phyloP scores from a whole-genome alignment of 1,140 invertebrate species.

The Drosophila cardini region DNA sequence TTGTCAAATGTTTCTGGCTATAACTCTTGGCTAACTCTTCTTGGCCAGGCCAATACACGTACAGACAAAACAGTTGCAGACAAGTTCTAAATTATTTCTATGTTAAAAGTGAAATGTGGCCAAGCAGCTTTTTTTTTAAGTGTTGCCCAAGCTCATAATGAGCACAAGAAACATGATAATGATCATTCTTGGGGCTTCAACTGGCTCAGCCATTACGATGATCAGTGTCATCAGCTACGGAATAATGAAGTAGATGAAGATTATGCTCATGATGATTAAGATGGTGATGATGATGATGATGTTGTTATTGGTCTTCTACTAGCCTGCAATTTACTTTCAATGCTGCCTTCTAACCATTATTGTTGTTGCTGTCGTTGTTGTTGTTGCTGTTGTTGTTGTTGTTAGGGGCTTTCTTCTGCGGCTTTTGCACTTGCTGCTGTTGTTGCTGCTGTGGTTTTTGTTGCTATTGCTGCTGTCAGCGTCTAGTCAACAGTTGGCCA shows the following conservation, averaged over 20 bases:
- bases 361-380: slow-evolving; percentile 35
- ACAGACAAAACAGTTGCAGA: slow-evolving; percentile 45
- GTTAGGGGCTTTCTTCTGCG: slow-evolving; percentile 23
- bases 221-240: background rate
- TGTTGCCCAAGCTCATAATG: slow-evolving; percentile 9
- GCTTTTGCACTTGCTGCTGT: slow-evolving; percentile 51
- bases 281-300: background rate
- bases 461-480: slow-evolving; percentile 55
- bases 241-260: no score
- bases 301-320: slow-evolving; percentile 31
- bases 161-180: slow-evolving; percentile 16
- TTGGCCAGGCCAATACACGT: slow-evolving; percentile 10
- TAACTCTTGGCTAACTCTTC: slow-evolving; percentile 11
- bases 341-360: slow-evolving; percentile 60
- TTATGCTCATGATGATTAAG: background rate
- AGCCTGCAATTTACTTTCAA: slow-evolving; percentile 80
- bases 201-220: slow-evolving; percentile 11
- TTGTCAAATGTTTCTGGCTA: background rate
- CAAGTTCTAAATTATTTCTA: slow-evolving; percentile 80
- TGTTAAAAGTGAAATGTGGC: slow-evolving; percentile 80
- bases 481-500: slow-evolving; percentile 69
- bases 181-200: slow-evolving; percentile 23
- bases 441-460: slow-evolving; percentile 55
- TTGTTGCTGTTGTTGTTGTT: slow-evolving; percentile 49
- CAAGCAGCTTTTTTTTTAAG: slow-evolving; percentile 63